phyloP scores from a whole-genome alignment of 2,888 invertebrate genomes.

The Parasteatoda lunata region DNA sequence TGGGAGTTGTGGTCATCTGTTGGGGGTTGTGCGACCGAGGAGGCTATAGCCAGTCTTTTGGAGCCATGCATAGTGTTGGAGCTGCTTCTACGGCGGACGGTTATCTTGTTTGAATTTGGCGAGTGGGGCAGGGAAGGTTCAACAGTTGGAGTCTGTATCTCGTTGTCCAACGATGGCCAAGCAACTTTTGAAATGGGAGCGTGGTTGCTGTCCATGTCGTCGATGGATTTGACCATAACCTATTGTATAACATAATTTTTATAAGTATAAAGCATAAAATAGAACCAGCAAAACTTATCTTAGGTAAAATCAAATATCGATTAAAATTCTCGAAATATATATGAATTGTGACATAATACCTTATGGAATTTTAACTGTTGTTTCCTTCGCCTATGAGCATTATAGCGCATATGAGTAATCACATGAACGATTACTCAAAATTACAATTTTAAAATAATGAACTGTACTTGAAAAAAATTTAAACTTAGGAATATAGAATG shows the following conservation, averaged over 20 bases:
- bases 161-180: constrained; percentile 55
- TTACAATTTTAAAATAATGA: too few relatives aligned
- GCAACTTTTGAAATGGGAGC: constrained; percentile 24
- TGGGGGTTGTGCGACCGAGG: constrained; percentile 10
- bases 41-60: background rate
- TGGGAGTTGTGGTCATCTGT: constrained; percentile 48
- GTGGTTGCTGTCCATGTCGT: constrained; percentile 57
- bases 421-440: too few relatives aligned
- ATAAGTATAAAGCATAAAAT: too few relatives aligned
- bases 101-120: constrained; percentile 31
- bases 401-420: too few relatives aligned
- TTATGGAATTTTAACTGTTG: too few relatives aligned
- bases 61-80: constrained; percentile 23
- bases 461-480: too few relatives aligned
- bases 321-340: too few relatives aligned
- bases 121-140: constrained; percentile 57
- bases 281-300: too few relatives aligned
- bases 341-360: too few relatives aligned
- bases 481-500: too few relatives aligned
- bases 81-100: constrained; percentile 25
- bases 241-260: background rate
- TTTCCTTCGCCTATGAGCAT: too few relatives aligned
- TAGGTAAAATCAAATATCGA: too few relatives aligned
- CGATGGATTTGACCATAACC: constrained; percentile 59
- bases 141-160: constrained; percentile 43